A percentile compares a stretch with the other conserved stretches of the same genome.
These are phyloP conservation scores for Protodeltote pygarga DNA, from an alignment of 2,888 invertebrate genomes.

Conservation along the genomic window DNA sequence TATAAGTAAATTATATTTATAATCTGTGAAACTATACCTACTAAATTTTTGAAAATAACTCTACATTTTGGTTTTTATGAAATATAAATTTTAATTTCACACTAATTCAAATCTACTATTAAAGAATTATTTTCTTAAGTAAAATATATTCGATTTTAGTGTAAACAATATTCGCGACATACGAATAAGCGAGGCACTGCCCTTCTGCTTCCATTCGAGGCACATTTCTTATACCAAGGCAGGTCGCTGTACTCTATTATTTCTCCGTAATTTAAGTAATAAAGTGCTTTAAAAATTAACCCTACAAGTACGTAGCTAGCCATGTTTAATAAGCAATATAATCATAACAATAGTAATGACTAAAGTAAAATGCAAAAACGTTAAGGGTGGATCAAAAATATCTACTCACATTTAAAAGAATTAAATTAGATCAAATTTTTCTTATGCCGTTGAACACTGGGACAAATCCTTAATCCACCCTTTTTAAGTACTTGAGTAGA, in stretches of 20 bases:
- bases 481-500: neutral
- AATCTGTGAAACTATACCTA: too few relatives aligned
- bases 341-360: neutral
- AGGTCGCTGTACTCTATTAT: neutral
- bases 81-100: conserved; percentile 3
- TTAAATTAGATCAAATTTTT: too few relatives aligned
- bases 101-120: conserved; percentile 16
- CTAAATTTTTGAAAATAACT: conserved; percentile 2
- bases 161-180: neutral
- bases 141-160: neutral
- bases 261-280: neutral
- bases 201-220: neutral
- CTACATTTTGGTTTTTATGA: neutral
- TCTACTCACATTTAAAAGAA: too few relatives aligned
- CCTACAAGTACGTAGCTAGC: neutral
- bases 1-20: neutral
- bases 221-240: neutral
- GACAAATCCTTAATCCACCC: too few relatives aligned
- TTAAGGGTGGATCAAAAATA: too few relatives aligned
- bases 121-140: neutral
- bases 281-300: conserved; percentile 1
- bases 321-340: conserved; percentile 6
- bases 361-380: conserved; percentile 12
- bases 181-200: neutral
- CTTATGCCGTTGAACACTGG: too few relatives aligned